Evolutionary conservation across 2,888 invertebrate genomes (phyloP).

Genomic region (Mesochorus sp.): DNA sequence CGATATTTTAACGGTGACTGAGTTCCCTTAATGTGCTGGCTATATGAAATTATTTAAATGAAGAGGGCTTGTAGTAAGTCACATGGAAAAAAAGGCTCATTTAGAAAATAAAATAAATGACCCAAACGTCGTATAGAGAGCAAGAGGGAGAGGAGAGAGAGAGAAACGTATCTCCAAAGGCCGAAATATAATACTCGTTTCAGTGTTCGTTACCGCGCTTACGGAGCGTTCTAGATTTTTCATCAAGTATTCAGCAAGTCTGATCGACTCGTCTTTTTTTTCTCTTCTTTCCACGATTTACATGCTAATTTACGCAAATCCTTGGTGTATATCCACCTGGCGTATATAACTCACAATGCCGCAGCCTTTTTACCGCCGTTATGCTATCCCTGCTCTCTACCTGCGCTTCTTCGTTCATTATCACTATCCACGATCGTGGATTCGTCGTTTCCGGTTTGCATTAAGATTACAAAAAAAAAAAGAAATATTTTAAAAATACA

Average conservation of each 20-base stretch:
- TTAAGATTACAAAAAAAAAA: neutral
- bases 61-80: no score
- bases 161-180: no score
- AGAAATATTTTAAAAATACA: no score
- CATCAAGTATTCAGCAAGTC: slow-evolving; percentile 50
- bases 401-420: slow-evolving; percentile 15
- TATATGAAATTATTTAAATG: no score
- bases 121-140: no score
- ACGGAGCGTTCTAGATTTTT: slow-evolving; percentile 35
- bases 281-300: slow-evolving; percentile 36
- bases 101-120: no score
- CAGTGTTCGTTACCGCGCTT: neutral
- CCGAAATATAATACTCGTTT: no score
- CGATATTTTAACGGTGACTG: no score
- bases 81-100: no score
- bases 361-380: slow-evolving; percentile 51
- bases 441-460: slow-evolving; percentile 51
- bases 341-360: slow-evolving; percentile 46
- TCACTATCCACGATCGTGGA: slow-evolving; percentile 52
- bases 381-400: slow-evolving; percentile 10
- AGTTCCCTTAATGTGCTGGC: no score
- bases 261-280: slow-evolving; percentile 51
- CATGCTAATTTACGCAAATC: slow-evolving; percentile 62
- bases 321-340: slow-evolving; percentile 53
- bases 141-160: no score